Percentiles rank a stretch among this genome's conserved stretches.
phyloP scores from a whole-genome alignment of 2,797 vertebrate species.

The Poeciliopsis paucimaculata region DNA sequence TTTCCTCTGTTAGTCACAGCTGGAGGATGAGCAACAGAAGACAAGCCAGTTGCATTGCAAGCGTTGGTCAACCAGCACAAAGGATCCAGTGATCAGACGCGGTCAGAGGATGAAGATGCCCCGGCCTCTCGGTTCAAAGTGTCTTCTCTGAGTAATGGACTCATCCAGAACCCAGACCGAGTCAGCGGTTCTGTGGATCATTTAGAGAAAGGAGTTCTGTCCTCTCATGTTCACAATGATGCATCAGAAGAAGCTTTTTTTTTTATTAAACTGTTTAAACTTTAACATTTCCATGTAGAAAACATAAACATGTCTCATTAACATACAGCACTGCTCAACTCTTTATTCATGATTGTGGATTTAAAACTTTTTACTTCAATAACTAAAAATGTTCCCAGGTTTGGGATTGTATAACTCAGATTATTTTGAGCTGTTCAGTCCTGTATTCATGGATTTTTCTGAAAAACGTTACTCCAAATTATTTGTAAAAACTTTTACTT shows the following conservation, averaged over 20 bases:
- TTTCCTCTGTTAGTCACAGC: slow-evolving; percentile 2
- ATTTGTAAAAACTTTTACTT: no score
- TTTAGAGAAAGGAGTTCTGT: slow-evolving; percentile 26
- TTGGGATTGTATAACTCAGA: no score
- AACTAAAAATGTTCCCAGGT: no score
- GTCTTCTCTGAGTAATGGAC: slow-evolving; percentile 44
- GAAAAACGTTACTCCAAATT: no score
- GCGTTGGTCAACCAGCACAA: slow-evolving; percentile 32
- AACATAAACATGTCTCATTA: slow-evolving; percentile 44
- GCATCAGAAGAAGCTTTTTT: slow-evolving; percentile 38
- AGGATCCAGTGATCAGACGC: slow-evolving; percentile 42
- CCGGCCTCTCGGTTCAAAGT: slow-evolving; percentile 32
- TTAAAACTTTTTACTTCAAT: no score
- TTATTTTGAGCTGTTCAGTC: not conserved
- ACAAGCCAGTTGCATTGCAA: slow-evolving; percentile 21
- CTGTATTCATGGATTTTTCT: not conserved
- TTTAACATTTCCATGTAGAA: slow-evolving; percentile 27
- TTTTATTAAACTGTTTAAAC: no score
- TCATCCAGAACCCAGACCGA: slow-evolving; percentile 22
- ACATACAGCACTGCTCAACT: not conserved
- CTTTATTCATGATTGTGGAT: not conserved
- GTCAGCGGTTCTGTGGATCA: not conserved
- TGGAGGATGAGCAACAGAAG: slow-evolving; percentile 7
- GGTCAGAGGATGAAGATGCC: slow-evolving; percentile 29
- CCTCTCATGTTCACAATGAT: not conserved